Evolutionary conservation across 2,888 invertebrate genomes (phyloP), one percentile per base, ranked within the genome.

Genomic region (Platycnemis pennipes): DNA sequence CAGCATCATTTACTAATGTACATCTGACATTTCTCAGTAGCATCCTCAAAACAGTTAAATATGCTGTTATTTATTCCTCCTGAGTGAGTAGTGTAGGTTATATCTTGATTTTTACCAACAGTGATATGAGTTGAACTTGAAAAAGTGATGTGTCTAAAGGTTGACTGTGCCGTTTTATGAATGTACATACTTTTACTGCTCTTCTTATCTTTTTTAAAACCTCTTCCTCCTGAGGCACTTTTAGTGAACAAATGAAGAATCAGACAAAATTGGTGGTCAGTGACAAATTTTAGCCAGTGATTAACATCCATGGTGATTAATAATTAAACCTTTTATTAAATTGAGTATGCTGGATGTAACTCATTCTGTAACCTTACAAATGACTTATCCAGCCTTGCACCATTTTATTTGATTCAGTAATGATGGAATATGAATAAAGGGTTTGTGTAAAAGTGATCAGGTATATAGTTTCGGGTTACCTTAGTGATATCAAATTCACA

Each of bases 51-150:
- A 91, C 91, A 91, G 91, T 91, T 63, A 91, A 91, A 69, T 63
- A 91, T 91, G 91, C 91, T 91, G 91, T 91, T 91, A 91, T 91
- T 91, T 91, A 91, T 91, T 91, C 63, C 91, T 91, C 91, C 91
- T 69, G n/a, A 91, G 91, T 91, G 91, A 91, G 63, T 91, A 91
- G 91, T 26, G 37, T 91, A 91, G 91, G 56, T 63, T 63, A 63
- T 91, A 26, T 91, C 44, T 91, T 91, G 91, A 91, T 91, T 91
- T 77, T 91, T 91, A 91, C 63, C 91, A 26, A 45, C 91, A 56
- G 63, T 91, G 91, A 91, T 63, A 91, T 26, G 91, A 91, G 91
- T 56, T 91, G 91, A 91, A 91, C 91, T 91, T 69, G 49, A 63
- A 37, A 42, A 91, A 91, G 91, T 91, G 91, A 91, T 91, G 91